Base-by-base conservation (phyloP, 2,113 vertebrate genomes). In the Hydrolagus affinis region DNA sequence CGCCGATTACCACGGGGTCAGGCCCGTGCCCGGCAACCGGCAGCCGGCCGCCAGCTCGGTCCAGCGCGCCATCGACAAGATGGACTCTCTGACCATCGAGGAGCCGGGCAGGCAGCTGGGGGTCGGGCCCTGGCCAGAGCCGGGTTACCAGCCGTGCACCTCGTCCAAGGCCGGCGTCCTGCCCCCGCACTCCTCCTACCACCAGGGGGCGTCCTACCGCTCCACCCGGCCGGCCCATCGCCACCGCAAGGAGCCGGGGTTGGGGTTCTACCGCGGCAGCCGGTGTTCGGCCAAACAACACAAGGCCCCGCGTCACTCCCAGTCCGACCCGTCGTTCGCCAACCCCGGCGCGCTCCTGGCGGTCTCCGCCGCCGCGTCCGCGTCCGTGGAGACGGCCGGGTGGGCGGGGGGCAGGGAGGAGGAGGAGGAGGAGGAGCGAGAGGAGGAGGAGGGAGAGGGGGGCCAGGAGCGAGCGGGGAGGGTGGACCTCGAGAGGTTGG, bases 71-170 rank as follows among this genome's bases (percentile, higher is more conserved):
- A 90, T 88, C 0, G 83, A 88, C 62, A 90, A 92, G 87, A 87
- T 91, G 80, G 91, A 91, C 0, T 85, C 87, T 69, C 86, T 93
- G 32, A 90, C 89, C 73, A 86, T 92, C 19, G 88, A 89, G 19
- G 89, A 92, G 62, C 75, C 60, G 0, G 44, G 57, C 0, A 23
- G 64, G 70, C 70, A 70, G 8, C 21, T 32, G 23, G 25, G 15
- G 60, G 8, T 66, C 12, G 30, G 11, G 15, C 0, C 66, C 60
- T 83, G 78, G 78, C 60, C 60, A 10, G 78, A 83, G 60, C 60
- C 17, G 9, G 59, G 78, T 0, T 68, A 64, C 62, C 78, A 66
- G 78, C 78, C 78, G 19, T 83, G 60, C 0, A 83, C 78, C 62
- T 83, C 77, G 10, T n/a, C 44, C 44, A 68, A 66, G 78, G 78